Evolutionary conservation across 2,797 vertebrate genomes (phyloP).

Genomic region (Leptoclinus maculatus): DNA sequence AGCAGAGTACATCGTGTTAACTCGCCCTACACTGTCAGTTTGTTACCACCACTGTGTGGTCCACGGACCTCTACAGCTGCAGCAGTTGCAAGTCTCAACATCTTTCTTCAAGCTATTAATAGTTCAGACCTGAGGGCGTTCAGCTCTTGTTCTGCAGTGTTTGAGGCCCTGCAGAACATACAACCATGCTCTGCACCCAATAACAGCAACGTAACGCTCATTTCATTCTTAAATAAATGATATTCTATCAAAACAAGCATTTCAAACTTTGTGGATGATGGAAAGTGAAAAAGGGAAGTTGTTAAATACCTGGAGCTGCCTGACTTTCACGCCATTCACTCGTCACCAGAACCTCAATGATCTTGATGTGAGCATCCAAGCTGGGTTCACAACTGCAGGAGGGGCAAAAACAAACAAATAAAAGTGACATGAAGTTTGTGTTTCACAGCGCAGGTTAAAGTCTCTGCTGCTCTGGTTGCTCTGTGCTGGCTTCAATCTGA

Average conservation of each 20-base stretch:
- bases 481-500: constrained; percentile 53
- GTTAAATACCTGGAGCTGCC: constrained; percentile 90
- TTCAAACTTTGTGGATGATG: neutral
- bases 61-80: constrained; percentile 19
- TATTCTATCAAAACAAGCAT: neutral
- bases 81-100: constrained; percentile 39
- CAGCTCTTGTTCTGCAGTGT: constrained; percentile 29
- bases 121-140: constrained; percentile 34
- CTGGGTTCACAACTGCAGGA: constrained; percentile 89
- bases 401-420: neutral
- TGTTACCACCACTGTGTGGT: neutral
- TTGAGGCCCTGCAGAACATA: constrained; percentile 15
- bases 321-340: constrained; percentile 93
- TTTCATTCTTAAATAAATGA: neutral
- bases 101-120: constrained; percentile 54
- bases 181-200: constrained; percentile 7
- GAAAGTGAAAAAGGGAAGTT: neutral
- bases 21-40: neutral
- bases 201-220: neutral
- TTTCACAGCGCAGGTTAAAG: constrained; percentile 39
- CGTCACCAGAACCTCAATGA: constrained; percentile 92
- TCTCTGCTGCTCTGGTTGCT: constrained; percentile 26
- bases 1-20: no score
- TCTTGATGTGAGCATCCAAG: constrained; percentile 91
- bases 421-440: constrained; percentile 38